Evolutionary conservation across 2,113 vertebrate genomes (phyloP).

Genomic region (Rhinolophus sinicus): DNA sequence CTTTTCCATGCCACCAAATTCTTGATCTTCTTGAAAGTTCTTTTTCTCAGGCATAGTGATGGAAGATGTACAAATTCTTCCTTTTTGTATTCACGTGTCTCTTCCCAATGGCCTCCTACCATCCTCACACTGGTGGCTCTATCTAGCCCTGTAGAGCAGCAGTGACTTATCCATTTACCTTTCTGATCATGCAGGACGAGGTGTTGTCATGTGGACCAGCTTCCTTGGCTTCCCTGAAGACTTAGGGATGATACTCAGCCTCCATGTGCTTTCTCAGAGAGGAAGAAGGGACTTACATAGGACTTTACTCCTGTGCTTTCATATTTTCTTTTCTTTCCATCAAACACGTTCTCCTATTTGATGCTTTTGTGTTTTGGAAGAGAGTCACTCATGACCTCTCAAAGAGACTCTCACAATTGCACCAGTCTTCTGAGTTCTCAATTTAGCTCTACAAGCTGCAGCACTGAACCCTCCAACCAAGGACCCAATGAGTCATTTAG

Average conservation of each 20-base stretch:
- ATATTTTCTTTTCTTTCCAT: neutral
- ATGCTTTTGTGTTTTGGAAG: neutral
- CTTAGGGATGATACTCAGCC: neutral
- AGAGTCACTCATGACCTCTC: neutral
- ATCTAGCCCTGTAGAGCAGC: neutral
- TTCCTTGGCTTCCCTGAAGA: neutral
- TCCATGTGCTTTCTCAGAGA: neutral
- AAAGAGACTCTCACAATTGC: neutral
- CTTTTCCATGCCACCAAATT: neutral
- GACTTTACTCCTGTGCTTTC: neutral
- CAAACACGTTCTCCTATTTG: neutral
- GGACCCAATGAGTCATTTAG: slow-evolving; percentile 34
- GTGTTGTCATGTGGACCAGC: neutral
- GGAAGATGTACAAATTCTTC: neutral
- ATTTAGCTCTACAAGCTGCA: neutral
- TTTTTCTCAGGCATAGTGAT: neutral
- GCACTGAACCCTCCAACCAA: neutral
- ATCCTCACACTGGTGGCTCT: neutral
- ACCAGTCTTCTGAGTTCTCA: neutral
- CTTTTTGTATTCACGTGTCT: neutral
- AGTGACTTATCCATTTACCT: neutral
- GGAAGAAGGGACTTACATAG: neutral
- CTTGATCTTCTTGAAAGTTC: neutral
- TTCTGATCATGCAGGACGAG: neutral
- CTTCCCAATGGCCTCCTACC: neutral